These are phyloP conservation scores for Tinamus major DNA, from an alignment of 2,797 vertebrate species.

Conservation along the genomic window DNA sequence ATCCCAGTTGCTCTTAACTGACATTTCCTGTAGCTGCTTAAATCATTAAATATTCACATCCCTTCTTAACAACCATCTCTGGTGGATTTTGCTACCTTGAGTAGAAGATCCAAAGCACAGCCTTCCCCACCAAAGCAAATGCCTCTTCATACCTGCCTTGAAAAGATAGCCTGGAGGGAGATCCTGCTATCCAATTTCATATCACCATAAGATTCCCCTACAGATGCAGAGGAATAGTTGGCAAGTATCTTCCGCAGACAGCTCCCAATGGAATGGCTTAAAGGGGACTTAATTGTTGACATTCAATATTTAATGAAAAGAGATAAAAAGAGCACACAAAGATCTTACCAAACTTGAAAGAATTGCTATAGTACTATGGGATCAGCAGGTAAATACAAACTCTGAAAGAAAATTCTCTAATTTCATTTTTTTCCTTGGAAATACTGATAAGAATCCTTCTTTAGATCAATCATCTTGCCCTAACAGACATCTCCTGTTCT, in stretches of 20 bases:
- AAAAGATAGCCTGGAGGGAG: not conserved
- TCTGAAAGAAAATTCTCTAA: not conserved
- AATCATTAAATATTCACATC: not conserved
- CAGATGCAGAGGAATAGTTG: not conserved
- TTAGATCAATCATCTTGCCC: constrained; percentile 9
- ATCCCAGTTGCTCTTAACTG: not conserved
- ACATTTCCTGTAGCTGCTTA: not conserved
- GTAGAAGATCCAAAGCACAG: not conserved
- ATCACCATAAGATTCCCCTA: not conserved
- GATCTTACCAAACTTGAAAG: not conserved
- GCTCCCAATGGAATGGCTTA: not conserved
- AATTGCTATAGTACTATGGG: not conserved
- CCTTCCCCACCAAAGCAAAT: not conserved
- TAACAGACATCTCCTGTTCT: not conserved
- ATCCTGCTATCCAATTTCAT: not conserved
- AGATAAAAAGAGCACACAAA: not conserved
- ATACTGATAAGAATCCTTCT: not conserved
- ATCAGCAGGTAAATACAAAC: not conserved
- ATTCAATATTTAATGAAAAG: not conserved
- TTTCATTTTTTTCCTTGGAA: not conserved
- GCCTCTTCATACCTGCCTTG: not conserved
- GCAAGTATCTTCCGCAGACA: not conserved
- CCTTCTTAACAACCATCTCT: not conserved
- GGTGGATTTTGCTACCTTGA: not conserved
- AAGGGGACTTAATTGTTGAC: not conserved